Base-by-base conservation (phyloP, 2,797 vertebrate genomes). In the Tapirus indicus region DNA sequence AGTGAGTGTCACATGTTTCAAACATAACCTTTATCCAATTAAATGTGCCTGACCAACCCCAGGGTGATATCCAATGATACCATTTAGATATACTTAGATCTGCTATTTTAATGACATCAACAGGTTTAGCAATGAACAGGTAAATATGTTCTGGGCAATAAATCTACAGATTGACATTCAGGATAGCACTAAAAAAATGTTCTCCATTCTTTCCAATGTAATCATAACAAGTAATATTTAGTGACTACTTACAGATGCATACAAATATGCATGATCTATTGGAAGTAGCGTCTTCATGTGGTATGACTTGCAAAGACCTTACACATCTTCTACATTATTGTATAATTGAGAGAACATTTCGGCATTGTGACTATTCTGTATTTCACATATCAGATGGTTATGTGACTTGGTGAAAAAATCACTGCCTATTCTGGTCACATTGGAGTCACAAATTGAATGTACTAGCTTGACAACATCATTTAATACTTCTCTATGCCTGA, bases 41-140 rank as follows among this genome's bases (percentile, higher is more conserved):
- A 95, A 94, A 88, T 23, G 85, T 94, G 68, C 49, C 52, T 90
- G 72, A 88, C 62, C 56, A 97, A 95, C 41, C 84, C 84, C 86
- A 89, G 32, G 71, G 49, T 95, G 89, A 77, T 60, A 90, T 75
- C 44, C 49, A 94, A 77, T 82, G 88, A 96, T 94, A 64, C 35
- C 35, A 90, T 58, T 96, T 96, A 14, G 49, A 52, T 95, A 97
- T 94, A 97, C 71, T 92, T 92, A 95, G 75, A 88, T 75, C 62
- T 95, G 93, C 87, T 96, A 83, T 97, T 95, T 97, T 95, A 97
- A 92, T 95, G 92, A 64, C 16, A 90, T 20, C 64, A 64, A 95
- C 0, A 17, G 18, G 25, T 78, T 97, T 95, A 97, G 94, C 62
- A 96, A 72, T 92, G 69, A 95, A 90, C 32, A 95, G 97, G 7